phyloP scores from a whole-genome alignment of 2,113 vertebrate genomes.

The Thymallus thymallus region DNA sequence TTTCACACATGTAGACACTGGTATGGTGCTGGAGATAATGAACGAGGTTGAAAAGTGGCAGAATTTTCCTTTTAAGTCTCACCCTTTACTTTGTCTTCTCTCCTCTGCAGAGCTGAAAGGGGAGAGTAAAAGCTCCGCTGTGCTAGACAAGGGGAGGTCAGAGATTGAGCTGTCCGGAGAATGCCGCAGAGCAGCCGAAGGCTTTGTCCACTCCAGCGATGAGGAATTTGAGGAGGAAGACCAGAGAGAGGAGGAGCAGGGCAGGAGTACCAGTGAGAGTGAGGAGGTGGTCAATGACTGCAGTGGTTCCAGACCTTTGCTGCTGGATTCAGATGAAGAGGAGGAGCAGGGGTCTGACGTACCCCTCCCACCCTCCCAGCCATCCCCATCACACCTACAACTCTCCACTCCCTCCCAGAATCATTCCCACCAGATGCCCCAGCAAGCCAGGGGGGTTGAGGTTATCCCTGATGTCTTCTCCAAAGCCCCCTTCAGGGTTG shows the following conservation, averaged over 20 bases:
- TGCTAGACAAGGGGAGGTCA: conserved; percentile 46
- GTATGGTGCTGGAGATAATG: no score
- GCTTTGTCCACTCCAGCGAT: conserved; percentile 91
- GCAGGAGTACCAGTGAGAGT: conserved; percentile 61
- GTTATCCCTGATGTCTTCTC: conserved; percentile 79
- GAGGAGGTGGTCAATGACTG: conserved; percentile 79
- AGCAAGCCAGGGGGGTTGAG: conserved; percentile 44
- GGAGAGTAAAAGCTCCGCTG: conserved; percentile 63
- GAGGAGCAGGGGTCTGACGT: conserved; percentile 64
- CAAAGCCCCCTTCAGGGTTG: conserved; percentile 82
- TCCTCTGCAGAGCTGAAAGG: conserved; percentile 59
- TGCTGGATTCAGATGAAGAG: conserved; percentile 92
- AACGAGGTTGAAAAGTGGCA: no score
- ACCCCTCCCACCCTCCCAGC: conserved; percentile 14
- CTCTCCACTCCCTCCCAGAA: conserved; percentile 41
- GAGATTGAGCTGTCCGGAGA: conserved; percentile 36
- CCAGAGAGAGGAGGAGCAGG: conserved; percentile 37
- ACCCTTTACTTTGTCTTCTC: conserved; percentile 25
- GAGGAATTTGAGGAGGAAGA: conserved; percentile 77
- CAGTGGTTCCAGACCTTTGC: conserved; percentile 89
- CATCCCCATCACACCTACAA: conserved; percentile 19
- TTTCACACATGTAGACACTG: no score
- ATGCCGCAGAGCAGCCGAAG: conserved; percentile 42
- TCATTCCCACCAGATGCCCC: conserved; percentile 44
- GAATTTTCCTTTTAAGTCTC: no score